Conservation (phyloP, 2,888 invertebrate species). For the Drosophila diplacantha region DNA sequence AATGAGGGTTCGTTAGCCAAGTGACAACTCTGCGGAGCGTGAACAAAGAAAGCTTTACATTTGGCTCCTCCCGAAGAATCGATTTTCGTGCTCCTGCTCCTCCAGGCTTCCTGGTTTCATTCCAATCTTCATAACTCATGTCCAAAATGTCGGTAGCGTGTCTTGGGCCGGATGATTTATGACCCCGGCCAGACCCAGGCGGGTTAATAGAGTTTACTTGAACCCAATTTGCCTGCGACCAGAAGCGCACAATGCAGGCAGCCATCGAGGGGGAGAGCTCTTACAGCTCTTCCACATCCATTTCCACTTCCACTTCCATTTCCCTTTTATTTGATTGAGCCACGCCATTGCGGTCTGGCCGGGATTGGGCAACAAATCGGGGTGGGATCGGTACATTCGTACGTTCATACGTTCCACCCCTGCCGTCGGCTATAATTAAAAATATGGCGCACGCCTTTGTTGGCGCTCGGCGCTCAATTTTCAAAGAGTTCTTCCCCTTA, state of each 20-base stretch:
- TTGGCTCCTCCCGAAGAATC: conserved; percentile 2
- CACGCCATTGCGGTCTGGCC: conserved; percentile 51
- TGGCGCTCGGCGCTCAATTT: conserved; percentile 43
- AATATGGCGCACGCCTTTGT: conserved; percentile 64
- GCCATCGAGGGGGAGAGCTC: conserved; percentile 37
- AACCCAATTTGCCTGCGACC: conserved; percentile 63
- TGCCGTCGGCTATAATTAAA: conserved; percentile 58
- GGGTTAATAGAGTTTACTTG: conserved; percentile 71
- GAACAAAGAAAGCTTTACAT: conserved; percentile 34
- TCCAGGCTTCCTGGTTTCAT: conserved; percentile 16
- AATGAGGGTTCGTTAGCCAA: too few relatives aligned
- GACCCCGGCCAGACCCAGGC: conserved; percentile 35
- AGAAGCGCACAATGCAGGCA: conserved; percentile 24
- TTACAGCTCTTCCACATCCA: conserved; percentile 43
- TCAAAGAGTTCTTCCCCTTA: conserved; percentile 40
- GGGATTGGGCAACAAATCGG: conserved; percentile 36
- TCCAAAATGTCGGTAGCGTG: conserved; percentile 46
- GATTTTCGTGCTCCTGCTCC: conserved; percentile 3
- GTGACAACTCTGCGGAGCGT: conserved; percentile 26
- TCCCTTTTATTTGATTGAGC: conserved; percentile 64
- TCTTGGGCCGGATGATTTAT: conserved; percentile 54
- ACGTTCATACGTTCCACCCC: conserved; percentile 9
- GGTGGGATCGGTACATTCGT: conserved; percentile 17
- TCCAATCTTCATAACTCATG: conserved; percentile 42
- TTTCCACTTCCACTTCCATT: conserved; percentile 38